phyloP scores from a whole-genome alignment of 2,797 vertebrate species.

The Chaunax sp. region DNA sequence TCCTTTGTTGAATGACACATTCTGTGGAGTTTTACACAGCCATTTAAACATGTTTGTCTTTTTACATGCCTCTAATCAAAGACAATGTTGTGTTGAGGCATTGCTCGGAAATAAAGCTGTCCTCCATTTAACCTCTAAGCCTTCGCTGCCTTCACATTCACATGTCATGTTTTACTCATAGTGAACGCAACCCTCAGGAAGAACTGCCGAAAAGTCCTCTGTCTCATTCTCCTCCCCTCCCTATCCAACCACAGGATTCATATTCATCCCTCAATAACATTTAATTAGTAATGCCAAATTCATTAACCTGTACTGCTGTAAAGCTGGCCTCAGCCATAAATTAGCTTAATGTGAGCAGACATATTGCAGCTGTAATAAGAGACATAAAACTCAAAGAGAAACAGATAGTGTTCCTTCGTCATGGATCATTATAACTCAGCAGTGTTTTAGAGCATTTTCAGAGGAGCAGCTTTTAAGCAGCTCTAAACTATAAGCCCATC shows the following conservation, averaged over 20 bases:
- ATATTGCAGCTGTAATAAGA: conserved; percentile 86
- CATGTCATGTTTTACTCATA: conserved; percentile 41
- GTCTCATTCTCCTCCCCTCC: conserved; percentile 49
- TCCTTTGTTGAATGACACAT: not conserved
- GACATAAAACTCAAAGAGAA: conserved; percentile 85
- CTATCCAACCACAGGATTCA: conserved; percentile 90
- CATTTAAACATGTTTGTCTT: conserved; percentile 38
- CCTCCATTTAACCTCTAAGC: conserved; percentile 59
- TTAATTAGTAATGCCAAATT: conserved; percentile 99
- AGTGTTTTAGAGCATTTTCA: conserved; percentile 65
- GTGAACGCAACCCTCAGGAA: conserved; percentile 37
- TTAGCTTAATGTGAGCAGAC: conserved; percentile 85
- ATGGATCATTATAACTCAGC: conserved; percentile 79
- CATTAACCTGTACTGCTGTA: conserved; percentile 93
- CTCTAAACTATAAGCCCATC: conserved; percentile 44
- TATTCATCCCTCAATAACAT: conserved; percentile 95
- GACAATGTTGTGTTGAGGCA: conserved; percentile 13
- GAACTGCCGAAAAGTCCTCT: conserved; percentile 60
- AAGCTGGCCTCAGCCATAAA: conserved; percentile 83
- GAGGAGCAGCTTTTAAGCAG: conserved; percentile 51
- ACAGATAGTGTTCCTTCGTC: conserved; percentile 71
- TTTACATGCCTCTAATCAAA: conserved; percentile 27
- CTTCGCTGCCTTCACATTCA: conserved; percentile 33
- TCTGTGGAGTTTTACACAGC: conserved; percentile 22
- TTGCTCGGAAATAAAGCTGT: conserved; percentile 44